A percentile compares a stretch with the other conserved stretches of the same genome.
These are phyloP conservation scores for Peromyscus maniculatus DNA, from an alignment of 2,113 vertebrate genomes.

Conservation along the genomic window DNA sequence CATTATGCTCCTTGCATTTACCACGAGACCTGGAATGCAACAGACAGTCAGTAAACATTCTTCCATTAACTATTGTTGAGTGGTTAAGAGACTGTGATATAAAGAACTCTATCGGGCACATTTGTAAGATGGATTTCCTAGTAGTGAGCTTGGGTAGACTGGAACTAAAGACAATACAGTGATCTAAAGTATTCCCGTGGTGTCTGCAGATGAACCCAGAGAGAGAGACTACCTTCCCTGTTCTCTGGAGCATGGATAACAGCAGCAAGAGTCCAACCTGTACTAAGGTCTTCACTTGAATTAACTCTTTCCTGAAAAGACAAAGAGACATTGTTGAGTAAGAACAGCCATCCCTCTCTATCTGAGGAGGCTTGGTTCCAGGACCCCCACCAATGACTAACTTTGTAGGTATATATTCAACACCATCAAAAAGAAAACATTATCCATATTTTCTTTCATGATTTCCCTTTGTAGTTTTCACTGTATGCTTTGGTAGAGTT, in stretches of 20 bases:
- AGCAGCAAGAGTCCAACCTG: not conserved
- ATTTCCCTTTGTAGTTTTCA: not conserved
- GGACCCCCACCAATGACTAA: not conserved
- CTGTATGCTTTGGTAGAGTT: not conserved
- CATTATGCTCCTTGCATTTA: not conserved
- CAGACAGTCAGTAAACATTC: not conserved
- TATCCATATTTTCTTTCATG: conserved; percentile 19
- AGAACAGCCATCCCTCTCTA: not conserved
- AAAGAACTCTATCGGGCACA: not conserved
- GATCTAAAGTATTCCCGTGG: not conserved
- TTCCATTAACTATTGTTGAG: not conserved
- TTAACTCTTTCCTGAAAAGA: conserved; percentile 22
- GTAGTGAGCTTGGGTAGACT: not conserved
- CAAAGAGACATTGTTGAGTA: not conserved
- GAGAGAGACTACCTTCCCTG: not conserved
- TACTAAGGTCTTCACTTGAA: not conserved
- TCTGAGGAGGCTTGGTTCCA: not conserved
- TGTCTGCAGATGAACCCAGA: not conserved
- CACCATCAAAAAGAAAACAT: not conserved
- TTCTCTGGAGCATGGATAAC: not conserved
- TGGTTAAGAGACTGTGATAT: not conserved
- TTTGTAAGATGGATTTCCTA: conserved; percentile 36
- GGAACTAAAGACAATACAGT: conserved; percentile 7
- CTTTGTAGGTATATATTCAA: not conserved
- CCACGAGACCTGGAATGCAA: not conserved